Percentiles rank a stretch among this genome's conserved stretches.
phyloP scores from a whole-genome alignment of 2,113 vertebrate genomes.

The human region GRCh38 chr7:125027501-125028000 shows the following conservation, averaged over 20 bases:
- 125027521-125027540: background rate
- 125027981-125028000: background rate
- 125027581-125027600: background rate
- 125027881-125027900: background rate
- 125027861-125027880: background rate
- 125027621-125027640: background rate
- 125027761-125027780: background rate
- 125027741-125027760: background rate
- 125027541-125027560: background rate
- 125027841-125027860: background rate
- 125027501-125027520: background rate
- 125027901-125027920: background rate
- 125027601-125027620: background rate
- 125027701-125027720: background rate
- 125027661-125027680: background rate
- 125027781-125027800: background rate
- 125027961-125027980: constrained; percentile 23
- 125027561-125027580: background rate
- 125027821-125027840: constrained; percentile 31
- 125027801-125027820: background rate
- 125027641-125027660: background rate
- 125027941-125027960: constrained; percentile 30
- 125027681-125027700: background rate
- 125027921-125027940: constrained; percentile 3
- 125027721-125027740: background rate